These are phyloP conservation scores for Tipula confusa DNA, from an alignment of 2,888 invertebrate species.

Conservation along the genomic window DNA sequence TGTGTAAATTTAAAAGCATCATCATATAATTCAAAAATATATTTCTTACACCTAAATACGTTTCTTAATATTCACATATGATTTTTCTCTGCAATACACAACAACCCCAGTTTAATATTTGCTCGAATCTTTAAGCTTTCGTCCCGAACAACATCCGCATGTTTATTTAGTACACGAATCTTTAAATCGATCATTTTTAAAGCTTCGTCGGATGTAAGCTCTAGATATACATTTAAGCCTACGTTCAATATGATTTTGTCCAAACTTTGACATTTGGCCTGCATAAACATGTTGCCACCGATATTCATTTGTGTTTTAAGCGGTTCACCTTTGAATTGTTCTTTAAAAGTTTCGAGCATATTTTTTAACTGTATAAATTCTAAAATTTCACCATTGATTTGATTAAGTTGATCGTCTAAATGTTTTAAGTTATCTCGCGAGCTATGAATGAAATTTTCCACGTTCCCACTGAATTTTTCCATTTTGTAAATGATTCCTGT, in stretches of 20 bases:
- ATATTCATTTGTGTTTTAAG: conserved; percentile 71
- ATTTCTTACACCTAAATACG: not conserved
- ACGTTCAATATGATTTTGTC: conserved; percentile 65
- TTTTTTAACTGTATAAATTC: conserved; percentile 71
- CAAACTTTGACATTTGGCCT: conserved; percentile 65
- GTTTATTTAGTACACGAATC: conserved; percentile 59
- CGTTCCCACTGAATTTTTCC: not conserved
- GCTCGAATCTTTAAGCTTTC: conserved; percentile 69
- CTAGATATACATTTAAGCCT: conserved; percentile 71
- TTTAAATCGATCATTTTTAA: conserved; percentile 65
- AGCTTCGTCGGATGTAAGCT: conserved; percentile 68
- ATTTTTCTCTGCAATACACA: conserved; percentile 60
- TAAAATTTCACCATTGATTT: conserved; percentile 61
- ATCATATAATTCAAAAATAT: too few species aligned
- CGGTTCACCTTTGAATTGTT: conserved; percentile 39
- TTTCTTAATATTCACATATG: too few species aligned
- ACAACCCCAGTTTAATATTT: conserved; percentile 70
- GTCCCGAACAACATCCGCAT: conserved; percentile 58
- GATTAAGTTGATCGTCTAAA: not conserved
- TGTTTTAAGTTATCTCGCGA: not conserved
- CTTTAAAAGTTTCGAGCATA: conserved; percentile 60
- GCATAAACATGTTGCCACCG: conserved; percentile 79
- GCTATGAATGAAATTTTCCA: not conserved
- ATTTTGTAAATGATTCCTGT: not conserved
- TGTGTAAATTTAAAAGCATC: too few species aligned